A percentile compares a stretch with the other conserved stretches of the same genome.
Evolutionary conservation across 2,888 invertebrate species (phyloP).

Genomic region (Mactromeris polynyma): DNA sequence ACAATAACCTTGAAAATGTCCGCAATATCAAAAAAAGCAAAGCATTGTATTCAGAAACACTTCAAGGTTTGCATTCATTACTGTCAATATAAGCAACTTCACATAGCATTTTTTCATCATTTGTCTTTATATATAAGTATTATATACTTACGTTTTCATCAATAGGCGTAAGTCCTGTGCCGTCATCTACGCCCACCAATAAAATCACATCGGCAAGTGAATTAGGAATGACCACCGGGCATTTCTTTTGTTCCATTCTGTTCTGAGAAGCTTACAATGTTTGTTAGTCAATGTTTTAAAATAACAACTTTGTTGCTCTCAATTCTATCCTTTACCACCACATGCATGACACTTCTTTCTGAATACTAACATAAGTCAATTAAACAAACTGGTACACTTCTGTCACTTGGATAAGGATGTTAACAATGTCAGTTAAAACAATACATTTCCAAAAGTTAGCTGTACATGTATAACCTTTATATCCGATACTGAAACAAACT

Average conservation of each 20-base stretch:
- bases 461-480: too few species aligned
- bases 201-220: slow-evolving; percentile 82
- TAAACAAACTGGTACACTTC: background rate
- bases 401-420: background rate
- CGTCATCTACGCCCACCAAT: slow-evolving; percentile 83
- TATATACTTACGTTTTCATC: slow-evolving; percentile 35
- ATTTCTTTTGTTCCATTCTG: background rate
- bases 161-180: slow-evolving; percentile 75
- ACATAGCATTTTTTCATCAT: too few species aligned
- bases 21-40: too few species aligned
- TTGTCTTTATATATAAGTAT: too few species aligned
- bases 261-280: background rate
- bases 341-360: too few species aligned
- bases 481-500: too few species aligned
- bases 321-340: background rate
- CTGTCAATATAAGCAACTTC: too few species aligned
- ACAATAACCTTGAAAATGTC: too few species aligned
- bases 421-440: background rate
- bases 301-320: background rate
- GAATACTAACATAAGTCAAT: background rate
- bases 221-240: slow-evolving; percentile 71
- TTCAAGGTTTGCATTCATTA: too few species aligned
- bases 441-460: background rate
- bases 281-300: background rate
- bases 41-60: too few species aligned